A percentile compares a stretch with the other conserved stretches of the same genome.
Evolutionary conservation across 2,888 invertebrate species (phyloP).

Genomic region (Chalcosyrphus nemorum): DNA sequence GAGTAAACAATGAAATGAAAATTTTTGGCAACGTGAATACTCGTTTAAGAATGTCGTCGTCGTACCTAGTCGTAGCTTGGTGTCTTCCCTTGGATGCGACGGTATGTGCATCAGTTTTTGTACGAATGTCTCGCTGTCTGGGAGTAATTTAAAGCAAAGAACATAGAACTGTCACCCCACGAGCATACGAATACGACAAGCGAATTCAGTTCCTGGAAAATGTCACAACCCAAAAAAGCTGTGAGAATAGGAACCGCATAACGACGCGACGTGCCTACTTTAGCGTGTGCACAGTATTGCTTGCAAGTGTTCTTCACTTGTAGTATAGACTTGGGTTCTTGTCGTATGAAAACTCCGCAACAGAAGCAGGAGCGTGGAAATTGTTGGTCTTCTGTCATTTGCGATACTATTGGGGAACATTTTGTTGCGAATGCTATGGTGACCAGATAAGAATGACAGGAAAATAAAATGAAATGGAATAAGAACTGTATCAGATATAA

Average conservation of each 20-base stretch:
- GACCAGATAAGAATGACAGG: too few relatives aligned
- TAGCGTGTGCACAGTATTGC: not conserved
- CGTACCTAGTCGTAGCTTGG: not conserved
- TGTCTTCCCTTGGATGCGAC: constrained; percentile 16
- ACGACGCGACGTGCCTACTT: constrained; percentile 42
- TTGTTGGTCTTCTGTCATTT: too few relatives aligned
- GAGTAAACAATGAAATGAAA: constrained; percentile 64
- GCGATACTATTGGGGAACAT: too few relatives aligned
- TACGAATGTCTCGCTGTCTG: constrained; percentile 38
- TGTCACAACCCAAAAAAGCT: constrained; percentile 29
- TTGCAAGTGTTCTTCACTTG: not conserved
- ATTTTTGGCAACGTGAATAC: constrained; percentile 55
- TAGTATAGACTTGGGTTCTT: too few relatives aligned
- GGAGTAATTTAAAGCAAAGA: constrained; percentile 38
- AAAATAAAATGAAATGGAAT: too few relatives aligned
- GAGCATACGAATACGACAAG: constrained; percentile 16
- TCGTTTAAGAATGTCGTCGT: constrained; percentile 8
- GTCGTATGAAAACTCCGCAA: too few relatives aligned
- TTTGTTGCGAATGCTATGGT: too few relatives aligned
- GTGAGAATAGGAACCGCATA: constrained; percentile 28
- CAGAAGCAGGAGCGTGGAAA: too few relatives aligned
- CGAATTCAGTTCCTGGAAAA: constrained; percentile 36
- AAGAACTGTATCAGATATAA: too few relatives aligned
- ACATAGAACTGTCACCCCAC: not conserved
- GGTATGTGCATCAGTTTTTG: constrained; percentile 46